Conservation (phyloP, 2,888 invertebrate species). For the Amphiduros pacificus region DNA sequence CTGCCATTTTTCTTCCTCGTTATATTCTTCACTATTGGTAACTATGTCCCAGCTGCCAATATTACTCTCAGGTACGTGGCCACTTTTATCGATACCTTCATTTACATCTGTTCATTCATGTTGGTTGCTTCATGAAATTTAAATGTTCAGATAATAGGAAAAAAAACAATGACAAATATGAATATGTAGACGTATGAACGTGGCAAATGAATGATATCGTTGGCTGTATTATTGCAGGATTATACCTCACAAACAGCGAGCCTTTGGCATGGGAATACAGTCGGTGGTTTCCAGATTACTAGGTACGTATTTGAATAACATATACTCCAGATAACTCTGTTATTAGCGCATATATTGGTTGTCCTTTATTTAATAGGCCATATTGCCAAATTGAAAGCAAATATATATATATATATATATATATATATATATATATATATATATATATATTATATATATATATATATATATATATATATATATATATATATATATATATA, state of each 20-base stretch:
- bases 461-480: background rate
- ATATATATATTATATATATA: background rate
- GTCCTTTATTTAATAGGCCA: too few relatives aligned
- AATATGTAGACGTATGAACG: background rate
- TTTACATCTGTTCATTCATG: background rate
- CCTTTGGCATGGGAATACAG: too few relatives aligned
- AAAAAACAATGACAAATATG: too few relatives aligned
- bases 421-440: background rate
- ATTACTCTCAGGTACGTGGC: slow-evolving; percentile 8
- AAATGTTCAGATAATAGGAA: too few relatives aligned
- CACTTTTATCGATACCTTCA: background rate
- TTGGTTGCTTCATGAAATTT: too few relatives aligned
- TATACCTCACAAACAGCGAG: too few relatives aligned
- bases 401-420: too few relatives aligned
- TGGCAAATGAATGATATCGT: background rate
- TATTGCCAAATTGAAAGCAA: too few relatives aligned
- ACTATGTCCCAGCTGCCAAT: background rate
- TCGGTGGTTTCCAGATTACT: too few relatives aligned
- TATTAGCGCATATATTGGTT: too few relatives aligned
- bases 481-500: too few relatives aligned
- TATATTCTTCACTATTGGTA: slow-evolving; percentile 11
- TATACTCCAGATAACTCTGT: background rate
- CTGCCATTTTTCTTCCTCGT: slow-evolving; percentile 13
- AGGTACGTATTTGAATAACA: background rate
- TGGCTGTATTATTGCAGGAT: too few relatives aligned